phyloP scores from a whole-genome alignment of 2,113 vertebrate genomes.

The Bagarius yarrelli region DNA sequence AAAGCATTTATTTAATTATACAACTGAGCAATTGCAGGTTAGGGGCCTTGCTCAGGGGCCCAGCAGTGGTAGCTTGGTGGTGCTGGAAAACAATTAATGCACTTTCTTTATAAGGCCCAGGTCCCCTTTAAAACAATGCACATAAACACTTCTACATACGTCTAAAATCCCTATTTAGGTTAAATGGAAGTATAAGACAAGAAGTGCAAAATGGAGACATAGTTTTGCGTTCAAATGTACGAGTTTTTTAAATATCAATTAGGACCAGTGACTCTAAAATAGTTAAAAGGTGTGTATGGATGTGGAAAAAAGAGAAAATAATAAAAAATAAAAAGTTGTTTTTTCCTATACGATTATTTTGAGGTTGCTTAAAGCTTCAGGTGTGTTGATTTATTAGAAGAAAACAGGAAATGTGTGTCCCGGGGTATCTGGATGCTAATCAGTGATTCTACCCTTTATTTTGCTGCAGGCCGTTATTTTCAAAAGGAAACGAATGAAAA shows the following conservation, averaged over 20 bases:
- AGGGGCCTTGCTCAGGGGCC: no score
- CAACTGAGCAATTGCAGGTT: no score
- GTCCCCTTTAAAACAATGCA: background rate
- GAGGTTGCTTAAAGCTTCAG: background rate
- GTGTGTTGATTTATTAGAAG: constrained; percentile 5
- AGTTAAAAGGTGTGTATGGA: background rate
- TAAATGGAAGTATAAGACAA: background rate
- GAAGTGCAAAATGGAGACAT: background rate
- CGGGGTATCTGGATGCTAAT: background rate
- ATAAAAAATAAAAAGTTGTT: background rate
- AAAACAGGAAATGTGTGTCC: background rate
- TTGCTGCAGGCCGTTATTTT: constrained; percentile 13
- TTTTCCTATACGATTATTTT: background rate
- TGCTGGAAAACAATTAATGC: background rate
- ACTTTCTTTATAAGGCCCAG: background rate
- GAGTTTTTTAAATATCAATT: background rate
- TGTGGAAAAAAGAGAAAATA: background rate
- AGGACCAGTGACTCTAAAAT: background rate
- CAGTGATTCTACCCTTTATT: constrained; percentile 10
- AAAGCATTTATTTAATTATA: no score
- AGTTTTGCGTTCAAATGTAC: background rate
- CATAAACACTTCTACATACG: background rate
- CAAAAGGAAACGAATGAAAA: background rate
- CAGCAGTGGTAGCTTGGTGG: no score
- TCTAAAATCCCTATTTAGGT: background rate